Evolutionary conservation across 2,888 invertebrate species (phyloP).

Genomic region (Pollenia amentaria): DNA sequence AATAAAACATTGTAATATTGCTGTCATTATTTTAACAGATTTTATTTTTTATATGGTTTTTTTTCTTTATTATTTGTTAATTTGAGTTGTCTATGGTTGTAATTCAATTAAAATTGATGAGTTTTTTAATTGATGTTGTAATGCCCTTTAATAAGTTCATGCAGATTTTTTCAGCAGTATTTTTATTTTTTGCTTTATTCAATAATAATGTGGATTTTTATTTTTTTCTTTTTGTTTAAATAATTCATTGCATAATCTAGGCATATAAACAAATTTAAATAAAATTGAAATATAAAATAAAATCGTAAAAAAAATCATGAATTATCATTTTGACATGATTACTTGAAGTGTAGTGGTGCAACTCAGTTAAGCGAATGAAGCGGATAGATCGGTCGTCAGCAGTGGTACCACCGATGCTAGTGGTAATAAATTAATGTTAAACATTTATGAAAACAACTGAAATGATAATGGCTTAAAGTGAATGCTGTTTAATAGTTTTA

Average conservation of each 20-base stretch:
- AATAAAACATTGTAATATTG: conserved; percentile 70
- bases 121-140: conserved; percentile 74
- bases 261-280: conserved; percentile 59
- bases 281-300: conserved; percentile 46
- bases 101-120: conserved; percentile 75
- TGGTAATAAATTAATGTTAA: conserved; percentile 47
- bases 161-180: conserved; percentile 46
- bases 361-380: neutral
- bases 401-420: neutral
- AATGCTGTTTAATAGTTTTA: conserved; percentile 25
- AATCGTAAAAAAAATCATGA: conserved; percentile 43
- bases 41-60: conserved; percentile 36
- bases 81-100: conserved; percentile 73
- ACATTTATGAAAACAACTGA: conserved; percentile 22
- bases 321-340: conserved; percentile 67
- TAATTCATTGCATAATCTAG: conserved; percentile 64
- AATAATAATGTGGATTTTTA: conserved; percentile 39
- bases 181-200: conserved; percentile 24
- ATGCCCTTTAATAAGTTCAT: conserved; percentile 70
- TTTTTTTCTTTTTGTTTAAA: neutral
- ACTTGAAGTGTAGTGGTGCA: conserved; percentile 31
- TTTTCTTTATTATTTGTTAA: conserved; percentile 69
- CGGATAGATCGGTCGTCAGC: neutral
- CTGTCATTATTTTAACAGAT: conserved; percentile 72
- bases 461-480: neutral